Base-by-base conservation (phyloP, 1,140 invertebrate species). In the Ostrea denselamellosa region DNA sequence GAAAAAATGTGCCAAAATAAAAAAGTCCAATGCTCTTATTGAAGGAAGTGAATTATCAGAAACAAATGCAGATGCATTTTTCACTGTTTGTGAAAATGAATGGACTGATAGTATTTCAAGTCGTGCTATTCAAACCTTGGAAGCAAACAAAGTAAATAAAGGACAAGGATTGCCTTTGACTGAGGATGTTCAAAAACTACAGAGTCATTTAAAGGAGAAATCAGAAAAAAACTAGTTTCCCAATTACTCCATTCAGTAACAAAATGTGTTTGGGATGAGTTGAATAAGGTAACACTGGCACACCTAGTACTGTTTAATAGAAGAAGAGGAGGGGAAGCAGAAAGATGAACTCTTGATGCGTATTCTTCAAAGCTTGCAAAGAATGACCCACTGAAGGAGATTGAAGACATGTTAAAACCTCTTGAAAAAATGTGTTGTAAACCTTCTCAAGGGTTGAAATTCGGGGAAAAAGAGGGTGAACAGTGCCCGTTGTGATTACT, bases 221-320 rank as follows among this genome's bases (percentile, higher is more conserved):
- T 52, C 81, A 68, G n/a, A n/a, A 44, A 81, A 19, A 44, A 82
- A 58, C 53, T 88, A 44, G 34, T 52, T 19, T 9, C 9, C 51
- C 56, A 62, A 19, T 58, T 90, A 17, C 12, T 85, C 44, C 65
- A 77, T 51, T 58, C 65, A 17, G 58, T 85, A 44, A 58, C 58
- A 77, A 86, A 88, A 81, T 85, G 52, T 28, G 83, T 53, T 8
- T 89, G 53, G 8, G 53, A 87, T 77, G 34, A 77, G n/a, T 58
- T 87, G 22, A 87, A 87, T 68, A 28, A 91, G 54, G 77, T 88
- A 0, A 88, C 87, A 51, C 62, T 90, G 56, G 84, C 86, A 68
- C 58, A 77, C 17, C 56, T 90, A 9, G 89, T 91, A 17, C 25
- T 91, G 28, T 91, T 91, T 83, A 90, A 91, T 51, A 87, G 89